Evolutionary conservation across 2,113 vertebrate species (phyloP).

Genomic region (Sander lucioperca): DNA sequence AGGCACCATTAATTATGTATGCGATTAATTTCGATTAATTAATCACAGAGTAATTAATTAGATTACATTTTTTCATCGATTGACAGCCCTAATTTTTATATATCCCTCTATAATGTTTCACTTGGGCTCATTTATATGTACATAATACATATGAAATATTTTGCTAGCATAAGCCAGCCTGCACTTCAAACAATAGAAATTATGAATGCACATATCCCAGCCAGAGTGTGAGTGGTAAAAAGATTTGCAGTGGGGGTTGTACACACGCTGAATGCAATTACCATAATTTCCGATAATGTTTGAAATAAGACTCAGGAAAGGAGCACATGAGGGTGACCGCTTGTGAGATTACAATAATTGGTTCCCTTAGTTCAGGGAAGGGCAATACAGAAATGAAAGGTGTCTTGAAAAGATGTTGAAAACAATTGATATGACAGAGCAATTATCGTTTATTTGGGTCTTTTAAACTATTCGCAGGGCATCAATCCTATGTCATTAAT

Average conservation of each 20-base stretch:
- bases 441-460: conserved; percentile 50
- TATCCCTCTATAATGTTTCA: background rate
- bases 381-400: conserved; percentile 48
- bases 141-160: conserved; percentile 17
- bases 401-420: conserved; percentile 40
- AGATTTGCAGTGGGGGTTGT: conserved; percentile 40
- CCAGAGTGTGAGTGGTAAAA: conserved; percentile 35
- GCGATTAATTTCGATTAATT: too few species aligned
- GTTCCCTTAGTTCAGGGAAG: conserved; percentile 44
- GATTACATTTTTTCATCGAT: too few species aligned
- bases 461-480: conserved; percentile 38
- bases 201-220: conserved; percentile 51
- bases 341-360: conserved; percentile 68
- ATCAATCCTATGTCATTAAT: conserved; percentile 39
- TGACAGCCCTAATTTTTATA: too few species aligned
- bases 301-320: conserved; percentile 61
- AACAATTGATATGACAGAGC: conserved; percentile 64
- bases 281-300: conserved; percentile 71
- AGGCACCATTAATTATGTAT: too few species aligned
- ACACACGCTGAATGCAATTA: conserved; percentile 66
- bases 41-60: too few species aligned
- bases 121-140: conserved; percentile 22
- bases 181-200: conserved; percentile 68
- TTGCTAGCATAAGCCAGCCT: conserved; percentile 2
- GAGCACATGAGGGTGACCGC: conserved; percentile 48